These are phyloP conservation scores for Margaritifera margaritifera DNA, from an alignment of 2,888 invertebrate species.

Conservation along the genomic window DNA sequence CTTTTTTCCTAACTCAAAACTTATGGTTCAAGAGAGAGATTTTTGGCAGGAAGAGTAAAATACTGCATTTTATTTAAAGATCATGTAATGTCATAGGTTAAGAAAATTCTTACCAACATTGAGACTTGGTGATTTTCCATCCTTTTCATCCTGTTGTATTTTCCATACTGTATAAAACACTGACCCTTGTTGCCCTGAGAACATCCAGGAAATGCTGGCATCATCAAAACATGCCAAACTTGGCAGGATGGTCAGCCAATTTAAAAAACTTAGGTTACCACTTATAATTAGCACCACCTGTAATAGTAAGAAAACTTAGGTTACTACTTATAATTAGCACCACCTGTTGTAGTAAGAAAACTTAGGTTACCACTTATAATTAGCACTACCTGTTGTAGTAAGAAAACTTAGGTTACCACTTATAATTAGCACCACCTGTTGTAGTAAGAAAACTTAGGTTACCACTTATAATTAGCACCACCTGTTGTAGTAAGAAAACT, in stretches of 20 bases:
- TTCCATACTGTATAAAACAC: conserved; percentile 38
- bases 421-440: conserved; percentile 70
- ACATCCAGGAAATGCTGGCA: conserved; percentile 62
- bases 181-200: conserved; percentile 36
- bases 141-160: conserved; percentile 45
- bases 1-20: too few species aligned
- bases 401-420: conserved; percentile 74
- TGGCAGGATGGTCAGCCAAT: conserved; percentile 74
- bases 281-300: conserved; percentile 72
- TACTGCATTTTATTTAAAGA: too few species aligned
- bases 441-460: conserved; percentile 72
- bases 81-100: neutral
- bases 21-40: too few species aligned
- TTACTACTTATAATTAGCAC: conserved; percentile 73
- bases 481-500: conserved; percentile 71
- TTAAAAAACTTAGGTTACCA: conserved; percentile 74
- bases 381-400: conserved; percentile 65
- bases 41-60: too few species aligned
- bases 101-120: conserved; percentile 10
- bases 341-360: conserved; percentile 69
- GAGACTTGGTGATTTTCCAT: conserved; percentile 14
- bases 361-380: conserved; percentile 74
- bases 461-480: conserved; percentile 72
- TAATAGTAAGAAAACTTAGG: conserved; percentile 70
- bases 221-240: conserved; percentile 73